phyloP scores from a whole-genome alignment of 2,113 vertebrate species.

The Daphoenositta chrysoptera region DNA sequence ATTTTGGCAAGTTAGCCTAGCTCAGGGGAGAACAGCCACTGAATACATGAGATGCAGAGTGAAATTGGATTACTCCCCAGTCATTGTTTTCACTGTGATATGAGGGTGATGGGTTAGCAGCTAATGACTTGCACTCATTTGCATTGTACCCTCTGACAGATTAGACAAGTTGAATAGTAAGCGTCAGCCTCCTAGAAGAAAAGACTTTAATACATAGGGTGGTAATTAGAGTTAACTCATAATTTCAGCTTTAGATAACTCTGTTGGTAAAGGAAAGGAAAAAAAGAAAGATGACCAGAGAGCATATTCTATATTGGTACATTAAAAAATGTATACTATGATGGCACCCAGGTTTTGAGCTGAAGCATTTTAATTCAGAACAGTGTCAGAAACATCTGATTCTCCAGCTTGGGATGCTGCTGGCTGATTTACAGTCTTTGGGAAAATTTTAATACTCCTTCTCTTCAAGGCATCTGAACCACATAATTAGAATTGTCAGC shows the following conservation, averaged over 20 bases:
- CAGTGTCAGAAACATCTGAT: background rate
- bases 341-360: background rate
- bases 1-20: background rate
- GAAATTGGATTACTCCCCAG: background rate
- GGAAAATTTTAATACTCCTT: background rate
- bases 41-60: background rate
- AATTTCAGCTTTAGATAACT: background rate
- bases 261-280: background rate
- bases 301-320: background rate
- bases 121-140: background rate
- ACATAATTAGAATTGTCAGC: background rate
- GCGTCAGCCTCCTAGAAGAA: background rate
- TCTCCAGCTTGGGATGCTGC: background rate
- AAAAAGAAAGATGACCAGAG: background rate
- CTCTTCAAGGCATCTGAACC: background rate
- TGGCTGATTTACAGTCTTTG: background rate
- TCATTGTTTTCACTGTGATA: background rate
- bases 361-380: background rate
- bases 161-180: background rate
- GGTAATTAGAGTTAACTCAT: background rate
- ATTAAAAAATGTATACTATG: background rate
- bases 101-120: background rate
- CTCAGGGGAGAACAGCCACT: background rate
- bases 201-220: background rate
- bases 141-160: background rate